phyloP scores from a whole-genome alignment of 2,888 invertebrate genomes.

The Masnerella sp. region DNA sequence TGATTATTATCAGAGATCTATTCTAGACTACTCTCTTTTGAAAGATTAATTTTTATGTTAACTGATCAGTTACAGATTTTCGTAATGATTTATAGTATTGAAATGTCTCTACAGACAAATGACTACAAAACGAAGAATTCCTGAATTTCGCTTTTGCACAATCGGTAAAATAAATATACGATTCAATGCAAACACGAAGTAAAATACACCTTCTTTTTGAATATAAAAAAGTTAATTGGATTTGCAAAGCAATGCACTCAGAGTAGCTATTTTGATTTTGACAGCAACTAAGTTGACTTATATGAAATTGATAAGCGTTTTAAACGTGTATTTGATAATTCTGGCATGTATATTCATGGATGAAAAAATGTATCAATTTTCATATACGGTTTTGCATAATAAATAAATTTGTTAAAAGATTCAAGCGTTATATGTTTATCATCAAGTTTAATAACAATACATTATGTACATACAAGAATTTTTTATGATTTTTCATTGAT shows the following conservation, averaged over 20 bases:
- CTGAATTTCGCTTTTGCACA: too few species aligned
- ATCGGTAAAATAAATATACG: not conserved
- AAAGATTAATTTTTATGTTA: too few species aligned
- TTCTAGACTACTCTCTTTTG: too few species aligned
- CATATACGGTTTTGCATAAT: not conserved
- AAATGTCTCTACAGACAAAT: too few species aligned
- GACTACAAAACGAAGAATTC: too few species aligned
- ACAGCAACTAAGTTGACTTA: slow-evolving; percentile 1
- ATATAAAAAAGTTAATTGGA: slow-evolving; percentile 1
- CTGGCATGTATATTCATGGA: not conserved
- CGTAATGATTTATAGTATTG: too few species aligned
- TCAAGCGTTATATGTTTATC: not conserved
- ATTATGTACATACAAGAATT: too few species aligned
- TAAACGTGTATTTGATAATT: not conserved
- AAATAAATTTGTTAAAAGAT: not conserved
- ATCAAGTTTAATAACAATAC: too few species aligned
- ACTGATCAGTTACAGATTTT: too few species aligned
- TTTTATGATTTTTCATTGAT: too few species aligned
- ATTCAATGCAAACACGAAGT: not conserved
- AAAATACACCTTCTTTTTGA: not conserved
- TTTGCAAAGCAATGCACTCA: slow-evolving; percentile 3
- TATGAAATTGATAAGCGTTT: not conserved
- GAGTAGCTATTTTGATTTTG: not conserved
- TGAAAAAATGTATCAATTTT: not conserved
- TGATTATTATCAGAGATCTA: too few species aligned